Base-by-base conservation (phyloP, 2,888 invertebrate species). In the Nymphalis polychloros region DNA sequence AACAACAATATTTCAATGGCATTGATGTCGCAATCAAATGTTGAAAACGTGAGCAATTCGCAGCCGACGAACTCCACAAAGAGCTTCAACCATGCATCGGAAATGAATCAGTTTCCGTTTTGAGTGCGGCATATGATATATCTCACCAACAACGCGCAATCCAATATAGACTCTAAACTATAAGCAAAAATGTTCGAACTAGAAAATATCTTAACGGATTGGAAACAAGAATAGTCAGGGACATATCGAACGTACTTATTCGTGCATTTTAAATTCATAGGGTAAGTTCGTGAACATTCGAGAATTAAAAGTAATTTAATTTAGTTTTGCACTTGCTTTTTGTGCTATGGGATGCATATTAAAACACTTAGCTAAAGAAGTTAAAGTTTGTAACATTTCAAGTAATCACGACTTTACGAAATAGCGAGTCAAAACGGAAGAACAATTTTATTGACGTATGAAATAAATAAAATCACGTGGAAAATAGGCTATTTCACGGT, bases 401-500 rank as follows among this genome's bases (percentile, higher is more conserved):
- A 19, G 57, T 52, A 48, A 49, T n/a, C 5, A 49, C 57, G 79
- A 83, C 86, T 85, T 84, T 84, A 81, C 80, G 73, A 84, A 78
- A 83, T 83, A 83, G 72, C 79, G 82, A 81, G 68, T 79, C 79
- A 82, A 76, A 75, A 77, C 68, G 77, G 75, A 85, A 82, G 85
- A 84, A 79, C 84, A 88, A 86, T 86, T 84, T 88, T 88, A 88
- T 88, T 85, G 85, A 77, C 81, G 86, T 88, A 89, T 90, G 88
- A 89, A 90, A 90, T 90, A 91, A 90, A 91, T 90, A 92, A 90
- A 90, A 88, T 90, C 90, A 89, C 82, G 89, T 86, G 89, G 92
- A 90, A 92, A 92, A 92, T 91, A 91, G 92, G 88, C 92, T 90
- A 92, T 92, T 92, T 92, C 88, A 91, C 91, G 90, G 89, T 91